These are phyloP conservation scores for Aphelenchoides avenae DNA, from an alignment of 1,140 invertebrate genomes.

Conservation along the genomic window DNA sequence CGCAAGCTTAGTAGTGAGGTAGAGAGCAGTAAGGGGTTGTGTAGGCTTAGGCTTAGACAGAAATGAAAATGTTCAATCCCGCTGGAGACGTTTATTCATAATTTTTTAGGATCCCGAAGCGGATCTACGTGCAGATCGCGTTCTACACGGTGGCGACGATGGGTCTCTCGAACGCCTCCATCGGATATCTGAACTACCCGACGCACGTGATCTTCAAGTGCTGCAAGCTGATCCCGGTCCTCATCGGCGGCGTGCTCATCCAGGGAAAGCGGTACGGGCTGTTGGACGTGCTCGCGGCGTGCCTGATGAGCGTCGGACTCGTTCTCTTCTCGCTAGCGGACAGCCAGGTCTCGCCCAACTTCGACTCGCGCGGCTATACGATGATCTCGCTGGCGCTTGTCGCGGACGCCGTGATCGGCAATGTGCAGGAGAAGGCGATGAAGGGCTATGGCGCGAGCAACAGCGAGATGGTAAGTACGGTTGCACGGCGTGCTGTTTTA, in stretches of 20 bases:
- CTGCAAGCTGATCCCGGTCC: conserved; percentile 89
- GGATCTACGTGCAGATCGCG: conserved; percentile 75
- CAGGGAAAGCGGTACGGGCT: conserved; percentile 38
- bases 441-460: conserved; percentile 75
- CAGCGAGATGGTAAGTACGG: conserved; percentile 72
- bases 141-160: conserved; percentile 85
- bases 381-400: conserved; percentile 81
- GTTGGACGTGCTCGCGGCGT: conserved; percentile 34
- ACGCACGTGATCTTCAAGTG: conserved; percentile 85
- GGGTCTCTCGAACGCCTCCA: conserved; percentile 86
- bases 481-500: no score
- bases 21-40: neutral
- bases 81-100: neutral
- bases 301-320: conserved; percentile 82
- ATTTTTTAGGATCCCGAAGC: conserved; percentile 71
- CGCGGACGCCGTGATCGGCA: conserved; percentile 88
- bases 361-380: conserved; percentile 73
- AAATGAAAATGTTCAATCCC: neutral
- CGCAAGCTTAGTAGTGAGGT: no score
- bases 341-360: conserved; percentile 79
- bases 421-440: conserved; percentile 91
- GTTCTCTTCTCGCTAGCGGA: conserved; percentile 87
- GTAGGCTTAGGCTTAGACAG: neutral
- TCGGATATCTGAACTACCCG: conserved; percentile 93
- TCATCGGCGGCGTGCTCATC: conserved; percentile 39